Base-by-base conservation (phyloP, 1,140 invertebrate genomes). In the Drosophila tropicalis region DNA sequence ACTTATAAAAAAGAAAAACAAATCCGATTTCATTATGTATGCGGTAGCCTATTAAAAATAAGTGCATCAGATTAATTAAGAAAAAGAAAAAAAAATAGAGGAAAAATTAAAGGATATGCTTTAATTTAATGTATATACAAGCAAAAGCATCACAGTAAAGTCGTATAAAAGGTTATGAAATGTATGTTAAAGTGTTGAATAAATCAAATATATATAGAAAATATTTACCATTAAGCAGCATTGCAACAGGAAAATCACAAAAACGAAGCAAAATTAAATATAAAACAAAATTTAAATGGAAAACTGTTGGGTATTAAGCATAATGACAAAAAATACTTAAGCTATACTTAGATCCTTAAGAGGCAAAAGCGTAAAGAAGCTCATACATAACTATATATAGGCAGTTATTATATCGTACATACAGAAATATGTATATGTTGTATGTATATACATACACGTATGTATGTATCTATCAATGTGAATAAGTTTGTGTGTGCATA, bases 121-220 rank as follows among this genome's bases (percentile, higher is more conserved):
- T 72, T 44, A 60, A 63, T 32, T 71, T 57, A 57, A 15, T 89
- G 80, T 87, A 87, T 74, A 84, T 89, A 51, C 17, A 51, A 22
- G 15, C 6, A 10, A 89, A 65, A 62, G 73, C 19, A 34, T 56
- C 62, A 65, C 60, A 51, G 70, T 67, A 67, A 63, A 71, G 41
- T 6, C 44, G 17, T 51, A 75, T 62, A 40, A 55, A 51, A 39
- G 73, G 84, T 83, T 87, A 55, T 51, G 17, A 76, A 79, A 55
- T 69, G 56, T 58, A 70, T 86, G 83, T 86, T 86, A 56, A 76
- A 81, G 65, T 81, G 79, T 86, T 87, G 62, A 76, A 56, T 15
- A 71, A 79, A 70, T 76, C 44, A 71, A 80, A 69, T 56, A 70
- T 64, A 76, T 62, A 70, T 63, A 73, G 78, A 51, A 74, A 67